These are phyloP conservation scores for Sipha flava DNA, from an alignment of 1,140 invertebrate species.

Conservation along the genomic window DNA sequence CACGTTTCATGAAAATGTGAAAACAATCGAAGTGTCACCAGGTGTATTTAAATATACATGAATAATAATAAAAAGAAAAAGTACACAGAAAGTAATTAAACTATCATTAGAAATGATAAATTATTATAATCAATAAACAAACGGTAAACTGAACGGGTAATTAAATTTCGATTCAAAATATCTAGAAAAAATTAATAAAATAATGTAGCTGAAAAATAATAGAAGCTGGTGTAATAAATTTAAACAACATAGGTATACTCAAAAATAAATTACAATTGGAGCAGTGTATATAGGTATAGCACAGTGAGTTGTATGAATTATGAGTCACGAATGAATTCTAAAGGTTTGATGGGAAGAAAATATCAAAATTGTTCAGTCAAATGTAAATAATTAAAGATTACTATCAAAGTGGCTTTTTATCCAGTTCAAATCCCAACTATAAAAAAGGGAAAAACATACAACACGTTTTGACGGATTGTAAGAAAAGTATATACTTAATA, in stretches of 20 bases:
- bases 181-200: neutral
- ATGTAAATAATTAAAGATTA: too few relatives aligned
- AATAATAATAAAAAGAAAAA: neutral
- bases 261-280: too few relatives aligned
- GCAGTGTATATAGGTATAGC: too few relatives aligned
- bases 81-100: neutral
- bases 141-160: neutral
- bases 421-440: too few relatives aligned
- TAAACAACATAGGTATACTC: neutral
- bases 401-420: too few relatives aligned
- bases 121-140: neutral
- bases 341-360: neutral
- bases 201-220: neutral
- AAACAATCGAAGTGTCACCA: neutral
- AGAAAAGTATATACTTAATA: too few relatives aligned
- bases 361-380: neutral
- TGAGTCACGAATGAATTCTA: neutral
- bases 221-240: neutral
- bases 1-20: neutral
- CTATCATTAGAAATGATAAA: slow-evolving; percentile 1
- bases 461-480: too few relatives aligned
- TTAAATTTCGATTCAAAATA: neutral
- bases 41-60: neutral
- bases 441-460: too few relatives aligned
- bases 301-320: too few relatives aligned